phyloP scores from a whole-genome alignment of 2,888 invertebrate species.

The Orchesellides sinensis region DNA sequence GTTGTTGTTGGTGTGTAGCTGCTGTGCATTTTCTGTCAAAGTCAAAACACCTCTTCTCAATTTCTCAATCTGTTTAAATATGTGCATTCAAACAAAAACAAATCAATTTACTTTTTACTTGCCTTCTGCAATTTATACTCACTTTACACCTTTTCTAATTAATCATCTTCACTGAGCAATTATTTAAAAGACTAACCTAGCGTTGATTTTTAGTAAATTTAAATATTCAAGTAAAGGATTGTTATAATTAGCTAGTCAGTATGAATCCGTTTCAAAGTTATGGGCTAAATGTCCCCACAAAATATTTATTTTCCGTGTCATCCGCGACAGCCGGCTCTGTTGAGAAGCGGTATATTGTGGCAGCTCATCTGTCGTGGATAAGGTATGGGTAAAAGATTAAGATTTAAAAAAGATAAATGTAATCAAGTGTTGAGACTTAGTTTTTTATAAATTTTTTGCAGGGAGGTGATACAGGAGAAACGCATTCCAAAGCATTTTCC shows the following conservation, averaged over 20 bases:
- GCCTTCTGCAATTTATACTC: too few species aligned
- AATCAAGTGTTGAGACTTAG: background rate
- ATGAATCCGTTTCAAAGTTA: conserved; percentile 61
- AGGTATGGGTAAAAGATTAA: conserved; percentile 50
- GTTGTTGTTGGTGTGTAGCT: too few species aligned
- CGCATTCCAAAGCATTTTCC: conserved; percentile 70
- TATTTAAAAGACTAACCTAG: too few species aligned
- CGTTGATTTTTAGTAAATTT: too few species aligned
- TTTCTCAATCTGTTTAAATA: too few species aligned
- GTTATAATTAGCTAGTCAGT: background rate
- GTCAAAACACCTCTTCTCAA: too few species aligned
- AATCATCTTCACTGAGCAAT: too few species aligned
- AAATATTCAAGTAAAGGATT: background rate
- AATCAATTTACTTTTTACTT: too few species aligned
- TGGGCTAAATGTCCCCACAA: conserved; percentile 60
- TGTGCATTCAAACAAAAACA: too few species aligned
- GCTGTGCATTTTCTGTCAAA: too few species aligned
- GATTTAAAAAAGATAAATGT: background rate
- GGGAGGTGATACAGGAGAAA: conserved; percentile 70
- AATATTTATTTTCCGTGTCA: conserved; percentile 45
- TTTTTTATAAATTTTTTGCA: conserved; percentile 30
- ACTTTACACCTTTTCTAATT: too few species aligned
- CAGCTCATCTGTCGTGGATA: conserved; percentile 70
- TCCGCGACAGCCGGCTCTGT: background rate
- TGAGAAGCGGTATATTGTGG: conserved; percentile 68